Evolutionary conservation across 2,113 vertebrate species (phyloP).

Genomic region (Brachyhypopomus gauderio): DNA sequence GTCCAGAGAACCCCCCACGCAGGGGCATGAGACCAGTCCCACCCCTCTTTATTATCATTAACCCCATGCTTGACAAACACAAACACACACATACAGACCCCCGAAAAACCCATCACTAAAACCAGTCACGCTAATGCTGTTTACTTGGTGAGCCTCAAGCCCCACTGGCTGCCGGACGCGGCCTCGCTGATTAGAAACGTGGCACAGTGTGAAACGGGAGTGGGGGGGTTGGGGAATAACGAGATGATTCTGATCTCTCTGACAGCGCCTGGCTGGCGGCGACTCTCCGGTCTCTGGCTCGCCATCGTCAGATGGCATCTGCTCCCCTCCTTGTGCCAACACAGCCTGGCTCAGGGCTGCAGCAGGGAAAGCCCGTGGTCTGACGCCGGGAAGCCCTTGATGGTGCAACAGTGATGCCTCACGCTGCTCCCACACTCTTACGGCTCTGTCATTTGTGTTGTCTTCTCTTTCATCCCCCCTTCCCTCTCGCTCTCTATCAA

Average conservation of each 20-base stretch:
- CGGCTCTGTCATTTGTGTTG: conserved; percentile 15
- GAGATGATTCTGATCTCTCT: conserved; percentile 52
- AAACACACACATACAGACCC: conserved; percentile 12
- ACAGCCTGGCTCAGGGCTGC: conserved; percentile 46
- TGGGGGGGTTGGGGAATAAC: conserved; percentile 48
- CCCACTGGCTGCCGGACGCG: conserved; percentile 25
- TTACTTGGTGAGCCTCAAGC: conserved; percentile 32
- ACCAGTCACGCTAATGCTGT: conserved; percentile 40
- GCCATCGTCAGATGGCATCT: conserved; percentile 56
- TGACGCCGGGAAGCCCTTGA: conserved; percentile 47
- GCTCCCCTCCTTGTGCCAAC: conserved; percentile 48
- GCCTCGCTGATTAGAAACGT: conserved; percentile 44
- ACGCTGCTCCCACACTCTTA: conserved; percentile 33
- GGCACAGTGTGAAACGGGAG: conserved; percentile 48
- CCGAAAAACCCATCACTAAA: not conserved
- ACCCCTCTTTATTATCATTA: not conserved
- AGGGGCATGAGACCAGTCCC: conserved; percentile 23
- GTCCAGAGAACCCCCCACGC: not conserved
- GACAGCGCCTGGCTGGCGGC: conserved; percentile 33
- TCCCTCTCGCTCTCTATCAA: not conserved
- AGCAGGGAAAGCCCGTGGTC: conserved; percentile 46
- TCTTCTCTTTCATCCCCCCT: not conserved
- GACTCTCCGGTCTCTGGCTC: conserved; percentile 20
- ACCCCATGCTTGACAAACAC: not conserved
- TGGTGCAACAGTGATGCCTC: conserved; percentile 50